These are phyloP conservation scores for Bactericera cockerelli DNA, from an alignment of 1,140 invertebrate species.

Conservation along the genomic window DNA sequence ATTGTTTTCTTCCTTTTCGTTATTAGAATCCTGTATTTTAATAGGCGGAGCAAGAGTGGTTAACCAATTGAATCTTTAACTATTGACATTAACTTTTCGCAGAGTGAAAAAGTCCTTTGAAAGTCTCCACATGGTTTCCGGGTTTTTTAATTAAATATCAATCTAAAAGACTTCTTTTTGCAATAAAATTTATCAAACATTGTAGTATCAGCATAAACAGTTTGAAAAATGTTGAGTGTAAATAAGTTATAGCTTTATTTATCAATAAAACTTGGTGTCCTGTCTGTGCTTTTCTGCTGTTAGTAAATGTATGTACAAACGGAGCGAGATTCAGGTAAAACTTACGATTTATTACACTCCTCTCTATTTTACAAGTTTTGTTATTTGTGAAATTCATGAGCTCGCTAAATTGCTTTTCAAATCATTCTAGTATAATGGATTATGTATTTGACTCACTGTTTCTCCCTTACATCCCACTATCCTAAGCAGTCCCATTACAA, in stretches of 20 bases:
- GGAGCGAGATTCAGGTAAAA: background rate
- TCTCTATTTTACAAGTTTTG: conserved; percentile 3
- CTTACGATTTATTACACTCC: background rate
- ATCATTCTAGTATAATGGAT: too few relatives aligned
- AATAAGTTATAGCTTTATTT: conserved; percentile 6
- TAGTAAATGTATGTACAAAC: conserved; percentile 2
- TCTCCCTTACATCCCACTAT: conserved; percentile 3
- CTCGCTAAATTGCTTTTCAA: too few relatives aligned
- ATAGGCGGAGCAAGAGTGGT: too few relatives aligned
- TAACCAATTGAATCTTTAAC: background rate
- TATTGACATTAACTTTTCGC: conserved; percentile 1
- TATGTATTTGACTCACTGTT: too few relatives aligned
- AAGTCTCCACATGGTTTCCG: conserved; percentile 34
- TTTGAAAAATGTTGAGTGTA: background rate
- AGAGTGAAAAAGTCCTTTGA: conserved; percentile 4
- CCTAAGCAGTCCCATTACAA: background rate
- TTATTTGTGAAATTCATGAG: too few relatives aligned
- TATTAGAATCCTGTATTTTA: too few relatives aligned
- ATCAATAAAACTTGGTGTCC: background rate
- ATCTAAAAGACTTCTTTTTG: conserved; percentile 14
- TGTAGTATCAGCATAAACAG: too few relatives aligned
- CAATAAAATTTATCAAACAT: conserved; percentile 19
- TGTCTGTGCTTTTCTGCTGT: background rate
- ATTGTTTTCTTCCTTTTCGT: too few relatives aligned
- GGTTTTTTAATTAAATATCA: conserved; percentile 20